Base-by-base conservation (phyloP, 2,797 vertebrate genomes). In the Propithecus perrieri region DNA sequence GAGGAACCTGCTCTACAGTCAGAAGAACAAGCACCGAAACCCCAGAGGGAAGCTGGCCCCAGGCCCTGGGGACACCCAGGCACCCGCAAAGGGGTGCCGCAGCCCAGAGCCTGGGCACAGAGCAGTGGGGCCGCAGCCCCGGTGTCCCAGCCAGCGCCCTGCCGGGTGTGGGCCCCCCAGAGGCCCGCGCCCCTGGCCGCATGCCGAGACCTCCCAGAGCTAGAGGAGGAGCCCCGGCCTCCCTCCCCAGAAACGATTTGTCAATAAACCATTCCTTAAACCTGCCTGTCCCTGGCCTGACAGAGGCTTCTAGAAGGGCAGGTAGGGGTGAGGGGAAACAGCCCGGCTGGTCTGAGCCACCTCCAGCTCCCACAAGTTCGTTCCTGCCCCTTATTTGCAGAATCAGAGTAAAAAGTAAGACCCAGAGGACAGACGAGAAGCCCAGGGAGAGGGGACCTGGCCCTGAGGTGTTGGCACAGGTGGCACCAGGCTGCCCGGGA, bases 1-100 rank as follows among this genome's bases (percentile, higher is more conserved):
- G 97, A 99, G 85, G 98, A 99, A 99, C 97, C 98, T 99, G 12
- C 94, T 99, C 2, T 99, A 99, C 96, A 98, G 95, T 67, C 99
- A 99, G 97, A 99, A 99, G 97, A 98, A 97, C 76, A 99, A 99
- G 33, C 99, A 99, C 97, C 98, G 97, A 75, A 98, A 98, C 7
- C 99, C 99, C 59, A 99, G 99, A 97, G 98, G 95, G 24, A 99
- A 98, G 96, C 96, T 3, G 0, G 11, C 0, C 11, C 1, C 7
- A 5, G 65, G 41, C 24, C 80, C 75, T 1, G 9, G 2, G 46
- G 91, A 0, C 0, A 1, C 95, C 22, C 18, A 4, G 0, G 38
- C 0, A 0, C 1, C 0, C 24, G 55, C 79, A 24, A 89, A 24
- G 53, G 92, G 4, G 7, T 0, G 7, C 7, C 18, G 85, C 0